Percentiles rank a stretch among this genome's conserved stretches.
phyloP scores from a whole-genome alignment of 2,888 invertebrate genomes.

The Agriotes lineatus region DNA sequence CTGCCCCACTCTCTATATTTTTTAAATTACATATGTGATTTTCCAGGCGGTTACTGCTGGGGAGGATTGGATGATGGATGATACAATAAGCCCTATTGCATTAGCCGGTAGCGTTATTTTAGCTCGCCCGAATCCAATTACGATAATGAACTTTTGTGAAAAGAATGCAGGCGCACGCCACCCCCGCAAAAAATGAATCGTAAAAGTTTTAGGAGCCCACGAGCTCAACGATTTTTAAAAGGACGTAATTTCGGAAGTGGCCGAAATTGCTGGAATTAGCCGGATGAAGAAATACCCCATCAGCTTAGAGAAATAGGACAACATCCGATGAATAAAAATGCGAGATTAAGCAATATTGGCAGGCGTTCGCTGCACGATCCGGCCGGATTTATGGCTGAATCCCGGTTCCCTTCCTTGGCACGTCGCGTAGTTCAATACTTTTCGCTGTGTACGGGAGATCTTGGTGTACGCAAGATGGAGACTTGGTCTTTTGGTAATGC shows the following conservation, averaged over 20 bases:
- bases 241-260: slow-evolving; percentile 18
- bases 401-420: slow-evolving; percentile 4
- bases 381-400: slow-evolving; percentile 13
- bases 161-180: background rate
- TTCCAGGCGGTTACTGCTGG: background rate
- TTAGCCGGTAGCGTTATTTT: slow-evolving; percentile 5
- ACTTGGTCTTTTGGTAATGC: no score
- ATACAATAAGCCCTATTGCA: slow-evolving; percentile 11
- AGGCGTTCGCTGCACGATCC: slow-evolving; percentile 3
- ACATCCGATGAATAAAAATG: slow-evolving; percentile 38
- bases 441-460: background rate
- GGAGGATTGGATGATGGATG: slow-evolving; percentile 12
- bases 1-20: no score
- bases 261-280: slow-evolving; percentile 21
- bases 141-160: slow-evolving; percentile 9
- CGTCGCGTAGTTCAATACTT: background rate
- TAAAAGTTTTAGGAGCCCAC: slow-evolving; percentile 6
- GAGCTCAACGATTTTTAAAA: background rate
- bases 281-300: slow-evolving; percentile 22
- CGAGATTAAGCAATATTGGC: slow-evolving; percentile 34
- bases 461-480: no score
- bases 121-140: slow-evolving; percentile 17
- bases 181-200: slow-evolving; percentile 6
- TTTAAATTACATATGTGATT: background rate
- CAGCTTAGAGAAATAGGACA: slow-evolving; percentile 30